Evolutionary conservation across 2,797 vertebrate genomes (phyloP).

Genomic region (Tympanoctomys barrerae): DNA sequence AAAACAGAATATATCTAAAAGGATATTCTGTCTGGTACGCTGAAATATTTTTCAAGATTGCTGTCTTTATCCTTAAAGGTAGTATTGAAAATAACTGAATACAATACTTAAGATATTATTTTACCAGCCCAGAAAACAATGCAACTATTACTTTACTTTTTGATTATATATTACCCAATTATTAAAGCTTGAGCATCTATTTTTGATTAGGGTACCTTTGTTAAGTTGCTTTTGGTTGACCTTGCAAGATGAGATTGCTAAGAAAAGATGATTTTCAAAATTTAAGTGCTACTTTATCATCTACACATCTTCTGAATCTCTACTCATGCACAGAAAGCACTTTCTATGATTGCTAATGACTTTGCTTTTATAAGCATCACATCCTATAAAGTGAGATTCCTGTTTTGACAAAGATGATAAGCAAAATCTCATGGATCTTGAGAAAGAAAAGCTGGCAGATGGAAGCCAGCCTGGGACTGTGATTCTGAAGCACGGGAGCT

Average conservation of each 20-base stretch:
- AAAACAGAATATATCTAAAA: not conserved
- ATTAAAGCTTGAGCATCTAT: conserved; percentile 21
- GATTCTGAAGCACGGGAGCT: not conserved
- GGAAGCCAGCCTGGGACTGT: not conserved
- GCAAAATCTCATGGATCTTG: not conserved
- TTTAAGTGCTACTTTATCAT: not conserved
- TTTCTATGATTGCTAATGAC: not conserved
- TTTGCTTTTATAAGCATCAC: conserved; percentile 24
- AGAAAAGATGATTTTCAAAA: conserved; percentile 56
- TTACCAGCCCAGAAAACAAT: not conserved
- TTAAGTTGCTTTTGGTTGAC: conserved; percentile 26
- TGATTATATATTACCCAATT: conserved; percentile 8
- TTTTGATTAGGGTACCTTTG: not conserved
- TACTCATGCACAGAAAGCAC: not conserved
- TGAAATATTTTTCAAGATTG: not conserved
- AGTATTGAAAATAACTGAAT: not conserved
- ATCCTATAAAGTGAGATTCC: not conserved
- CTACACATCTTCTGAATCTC: conserved; percentile 9
- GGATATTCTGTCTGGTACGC: conserved; percentile 11
- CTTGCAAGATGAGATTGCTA: not conserved
- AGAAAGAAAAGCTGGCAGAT: not conserved
- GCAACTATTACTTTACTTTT: not conserved
- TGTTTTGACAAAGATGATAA: not conserved
- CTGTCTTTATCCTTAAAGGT: not conserved
- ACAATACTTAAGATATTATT: not conserved